Evolutionary conservation across 2,113 vertebrate genomes (phyloP).

Genomic region (Ondatra zibethicus): DNA sequence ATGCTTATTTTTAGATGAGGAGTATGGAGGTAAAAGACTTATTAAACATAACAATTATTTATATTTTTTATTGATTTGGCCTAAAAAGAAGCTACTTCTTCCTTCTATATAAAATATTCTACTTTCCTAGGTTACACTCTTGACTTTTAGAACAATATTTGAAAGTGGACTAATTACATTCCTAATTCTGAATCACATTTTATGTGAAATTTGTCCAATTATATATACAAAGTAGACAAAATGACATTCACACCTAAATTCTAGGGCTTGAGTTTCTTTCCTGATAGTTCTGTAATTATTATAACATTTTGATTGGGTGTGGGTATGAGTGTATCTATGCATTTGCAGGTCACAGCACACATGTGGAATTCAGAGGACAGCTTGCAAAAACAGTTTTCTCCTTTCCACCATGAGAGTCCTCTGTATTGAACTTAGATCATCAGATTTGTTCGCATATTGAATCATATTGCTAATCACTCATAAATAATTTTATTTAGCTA

Average conservation of each 20-base stretch:
- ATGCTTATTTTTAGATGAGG: accelerated
- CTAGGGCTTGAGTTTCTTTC: background rate
- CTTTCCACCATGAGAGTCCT: background rate
- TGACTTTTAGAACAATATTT: background rate
- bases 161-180: background rate
- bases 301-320: background rate
- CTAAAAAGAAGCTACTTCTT: background rate
- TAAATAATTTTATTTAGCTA: background rate
- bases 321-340: background rate
- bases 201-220: background rate
- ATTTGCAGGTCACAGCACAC: background rate
- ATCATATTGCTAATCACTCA: background rate
- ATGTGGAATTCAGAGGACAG: background rate
- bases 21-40: background rate
- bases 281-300: background rate
- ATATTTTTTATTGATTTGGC: background rate
- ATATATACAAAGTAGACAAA: background rate
- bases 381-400: background rate
- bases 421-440: background rate
- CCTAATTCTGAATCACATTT: background rate
- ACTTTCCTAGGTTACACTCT: background rate
- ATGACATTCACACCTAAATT: background rate
- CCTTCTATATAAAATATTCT: background rate
- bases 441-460: background rate
- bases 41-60: background rate